These are phyloP conservation scores for Phataginus tricuspis DNA, from an alignment of 2,797 vertebrate genomes.

Conservation along the genomic window DNA sequence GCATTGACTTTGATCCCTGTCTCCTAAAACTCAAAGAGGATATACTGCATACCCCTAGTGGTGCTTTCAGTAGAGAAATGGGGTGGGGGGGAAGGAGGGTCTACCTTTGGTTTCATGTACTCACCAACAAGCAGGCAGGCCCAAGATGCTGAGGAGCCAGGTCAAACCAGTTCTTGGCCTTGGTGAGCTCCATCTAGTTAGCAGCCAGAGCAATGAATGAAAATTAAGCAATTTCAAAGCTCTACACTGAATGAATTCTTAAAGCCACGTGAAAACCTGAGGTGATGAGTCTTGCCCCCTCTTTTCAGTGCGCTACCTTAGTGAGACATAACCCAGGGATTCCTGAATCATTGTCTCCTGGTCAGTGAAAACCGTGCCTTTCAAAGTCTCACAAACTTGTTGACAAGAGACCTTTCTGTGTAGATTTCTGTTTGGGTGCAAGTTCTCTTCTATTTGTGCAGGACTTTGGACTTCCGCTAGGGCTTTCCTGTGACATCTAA, in stretches of 20 bases:
- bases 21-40: not conserved
- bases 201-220: not conserved
- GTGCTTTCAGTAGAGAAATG: not conserved
- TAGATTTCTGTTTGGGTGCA: conserved; percentile 60
- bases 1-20: not conserved
- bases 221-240: not conserved
- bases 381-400: conserved; percentile 26
- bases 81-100: not conserved
- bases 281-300: not conserved
- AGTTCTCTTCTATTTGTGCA: not conserved
- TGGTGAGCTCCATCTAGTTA: not conserved
- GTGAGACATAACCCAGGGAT: not conserved
- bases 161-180: not conserved
- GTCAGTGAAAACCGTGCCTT: not conserved
- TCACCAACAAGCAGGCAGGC: not conserved
- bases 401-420: conserved; percentile 56
- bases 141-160: not conserved
- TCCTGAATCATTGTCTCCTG: not conserved
- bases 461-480: conserved; percentile 62
- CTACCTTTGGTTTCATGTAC: not conserved
- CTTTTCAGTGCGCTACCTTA: not conserved
- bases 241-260: not conserved
- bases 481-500: not conserved
- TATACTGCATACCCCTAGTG: not conserved
- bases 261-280: not conserved